phyloP scores from a whole-genome alignment of 1,140 invertebrate genomes.

The Rhyacophila brunnea region DNA sequence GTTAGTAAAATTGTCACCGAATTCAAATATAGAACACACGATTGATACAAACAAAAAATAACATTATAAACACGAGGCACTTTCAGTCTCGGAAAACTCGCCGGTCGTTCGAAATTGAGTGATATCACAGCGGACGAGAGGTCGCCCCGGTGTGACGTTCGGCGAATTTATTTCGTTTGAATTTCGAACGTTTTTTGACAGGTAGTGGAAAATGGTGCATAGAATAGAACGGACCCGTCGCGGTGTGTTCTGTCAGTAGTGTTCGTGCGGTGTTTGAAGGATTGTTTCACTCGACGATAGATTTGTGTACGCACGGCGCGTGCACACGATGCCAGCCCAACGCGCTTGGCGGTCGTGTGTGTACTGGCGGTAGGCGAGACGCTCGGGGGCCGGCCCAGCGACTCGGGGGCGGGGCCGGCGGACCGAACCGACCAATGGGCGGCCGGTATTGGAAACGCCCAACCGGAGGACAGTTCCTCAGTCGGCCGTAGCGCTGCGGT shows the following conservation, averaged over 20 bases:
- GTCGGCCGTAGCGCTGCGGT: neutral
- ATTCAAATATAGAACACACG: no score
- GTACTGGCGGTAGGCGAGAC: constrained; percentile 47
- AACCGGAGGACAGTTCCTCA: neutral
- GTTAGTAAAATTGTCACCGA: no score
- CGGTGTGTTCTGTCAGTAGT: constrained; percentile 35
- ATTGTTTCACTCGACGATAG: no score
- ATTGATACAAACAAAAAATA: no score
- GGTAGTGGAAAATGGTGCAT: constrained; percentile 2
- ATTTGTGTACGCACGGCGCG: neutral
- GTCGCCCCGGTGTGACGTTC: no score
- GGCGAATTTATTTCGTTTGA: no score
- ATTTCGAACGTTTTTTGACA: no score
- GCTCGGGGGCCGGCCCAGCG: constrained; percentile 35
- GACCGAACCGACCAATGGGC: constrained; percentile 7
- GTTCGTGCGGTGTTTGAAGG: neutral
- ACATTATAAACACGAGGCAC: no score
- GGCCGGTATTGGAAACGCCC: neutral
- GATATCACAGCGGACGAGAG: no score
- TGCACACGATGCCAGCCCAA: constrained; percentile 39
- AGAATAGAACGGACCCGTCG: constrained; percentile 35
- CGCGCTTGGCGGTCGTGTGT: constrained; percentile 54
- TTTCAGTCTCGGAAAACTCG: no score
- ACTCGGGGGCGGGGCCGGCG: constrained; percentile 40
- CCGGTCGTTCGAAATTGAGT: no score